Conservation (phyloP, 2,113 vertebrate genomes). For the Pterocles burchelli region DNA sequence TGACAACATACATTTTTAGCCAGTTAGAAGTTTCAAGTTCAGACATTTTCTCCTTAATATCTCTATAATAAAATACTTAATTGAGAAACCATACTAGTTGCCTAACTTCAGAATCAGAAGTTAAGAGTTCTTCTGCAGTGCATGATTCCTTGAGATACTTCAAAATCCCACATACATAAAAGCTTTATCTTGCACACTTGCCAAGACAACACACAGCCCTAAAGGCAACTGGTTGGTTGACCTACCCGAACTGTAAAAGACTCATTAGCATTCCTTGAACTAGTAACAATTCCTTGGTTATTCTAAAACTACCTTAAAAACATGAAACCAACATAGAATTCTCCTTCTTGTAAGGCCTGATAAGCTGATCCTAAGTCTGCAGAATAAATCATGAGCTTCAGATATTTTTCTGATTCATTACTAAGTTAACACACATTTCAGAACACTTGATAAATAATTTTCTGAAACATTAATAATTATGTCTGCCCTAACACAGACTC, state of each 20-base stretch:
- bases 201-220: background rate
- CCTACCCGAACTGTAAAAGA: background rate
- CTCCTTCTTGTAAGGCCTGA: background rate
- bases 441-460: conserved; percentile 12
- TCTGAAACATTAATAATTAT: conserved; percentile 28
- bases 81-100: background rate
- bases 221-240: background rate
- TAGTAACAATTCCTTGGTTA: background rate
- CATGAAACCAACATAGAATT: background rate
- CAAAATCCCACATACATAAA: background rate
- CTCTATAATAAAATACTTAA: background rate
- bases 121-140: background rate
- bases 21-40: background rate
- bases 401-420: background rate
- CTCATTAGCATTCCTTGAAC: background rate
- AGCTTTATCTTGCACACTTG: background rate
- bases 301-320: background rate
- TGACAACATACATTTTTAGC: background rate
- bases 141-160: background rate
- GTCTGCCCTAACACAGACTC: background rate
- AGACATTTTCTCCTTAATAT: background rate
- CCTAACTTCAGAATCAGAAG: background rate
- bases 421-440: background rate
- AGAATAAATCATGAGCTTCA: background rate
- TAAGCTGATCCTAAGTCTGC: background rate